Evolutionary conservation across 2,113 vertebrate genomes (phyloP), one percentile per base, ranked within the genome.

Genomic region (Noturus placidus): DNA sequence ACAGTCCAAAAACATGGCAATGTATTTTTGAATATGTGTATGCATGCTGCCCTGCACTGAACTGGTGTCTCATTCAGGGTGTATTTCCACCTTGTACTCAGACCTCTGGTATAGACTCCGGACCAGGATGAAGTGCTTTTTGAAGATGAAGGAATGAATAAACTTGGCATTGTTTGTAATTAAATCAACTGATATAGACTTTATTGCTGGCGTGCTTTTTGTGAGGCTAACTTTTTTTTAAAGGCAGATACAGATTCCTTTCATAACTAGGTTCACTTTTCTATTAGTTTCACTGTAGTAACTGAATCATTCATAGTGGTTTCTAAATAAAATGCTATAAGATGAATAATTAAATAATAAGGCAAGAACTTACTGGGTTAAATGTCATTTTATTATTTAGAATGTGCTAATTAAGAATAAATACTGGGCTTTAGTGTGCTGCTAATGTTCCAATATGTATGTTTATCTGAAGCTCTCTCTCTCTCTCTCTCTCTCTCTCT

Each of bases 401-500:
- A 56, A 54, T 19, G 27, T 52, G 4, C 9, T 19, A 30, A n/a
- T 17, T 79, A 79, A 0, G n/a, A 80, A 33, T 56, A 14, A 22
- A 79, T 10, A 30, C 15, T 54, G 19, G 3, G 5, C 46, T 57
- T 57, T 78, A 74, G 42, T 46, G 14, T 50, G 10, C n/a, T 79
- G 65, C 42, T 77, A 76, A 50, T 46, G 38, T 42, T 42, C 30
- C 69, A 38, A 2, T 42, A 1, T 42, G 1, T 70, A 70, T 70
- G 67, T 35, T 35, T 67, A 30, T 30, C 7, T 46, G 46, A 9
- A 46, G 8, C 8, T 46, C 42, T 63, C 72, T 78, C 57, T 79
- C 59, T 25, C n/a, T 81, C 77, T 67, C 17, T 79, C 46, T 82
- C 22, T 30, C 77, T 82, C 63, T 81, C 77, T 57, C 13, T 81